A percentile compares a stretch with the other conserved stretches of the same genome.
Conservation (phyloP, 2,888 invertebrate species). For the Syrista parreyssii region DNA sequence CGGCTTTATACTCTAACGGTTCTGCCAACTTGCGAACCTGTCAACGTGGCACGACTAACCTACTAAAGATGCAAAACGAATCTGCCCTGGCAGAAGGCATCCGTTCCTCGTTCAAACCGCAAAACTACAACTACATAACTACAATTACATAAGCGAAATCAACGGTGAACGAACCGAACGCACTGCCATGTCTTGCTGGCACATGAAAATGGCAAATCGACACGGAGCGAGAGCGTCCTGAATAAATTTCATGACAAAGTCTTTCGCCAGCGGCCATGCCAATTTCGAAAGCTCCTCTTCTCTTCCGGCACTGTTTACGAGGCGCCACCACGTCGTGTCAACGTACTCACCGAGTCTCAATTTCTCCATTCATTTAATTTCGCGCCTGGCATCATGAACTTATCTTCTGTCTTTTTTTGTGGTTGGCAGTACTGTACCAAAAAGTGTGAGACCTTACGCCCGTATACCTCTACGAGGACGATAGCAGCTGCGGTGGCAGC, state of each 20-base stretch:
- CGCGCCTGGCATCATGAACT: background rate
- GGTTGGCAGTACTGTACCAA: background rate
- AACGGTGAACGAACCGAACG: background rate
- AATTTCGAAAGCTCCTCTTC: constrained; percentile 38
- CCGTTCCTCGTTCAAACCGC: background rate
- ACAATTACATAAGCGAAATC: background rate
- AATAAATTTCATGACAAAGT: constrained; percentile 31
- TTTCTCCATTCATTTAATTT: constrained; percentile 38
- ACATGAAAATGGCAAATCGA: background rate
- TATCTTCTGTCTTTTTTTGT: background rate
- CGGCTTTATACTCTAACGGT: background rate
- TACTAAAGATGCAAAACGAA: constrained; percentile 40
- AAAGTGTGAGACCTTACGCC: background rate
- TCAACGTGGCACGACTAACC: constrained; percentile 50
- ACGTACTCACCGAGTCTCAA: constrained; percentile 31
- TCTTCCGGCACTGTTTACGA: constrained; percentile 26
- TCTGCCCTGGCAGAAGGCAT: background rate
- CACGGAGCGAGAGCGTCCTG: background rate
- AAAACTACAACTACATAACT: background rate
- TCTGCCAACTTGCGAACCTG: background rate
- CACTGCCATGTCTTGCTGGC: background rate
- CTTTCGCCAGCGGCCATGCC: constrained; percentile 24
- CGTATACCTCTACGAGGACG: background rate
- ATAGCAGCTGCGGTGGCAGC: background rate
- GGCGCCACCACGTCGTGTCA: constrained; percentile 32